Base-by-base conservation (phyloP, 2,888 invertebrate genomes). In the Caenorhabditis macrosperma region DNA sequence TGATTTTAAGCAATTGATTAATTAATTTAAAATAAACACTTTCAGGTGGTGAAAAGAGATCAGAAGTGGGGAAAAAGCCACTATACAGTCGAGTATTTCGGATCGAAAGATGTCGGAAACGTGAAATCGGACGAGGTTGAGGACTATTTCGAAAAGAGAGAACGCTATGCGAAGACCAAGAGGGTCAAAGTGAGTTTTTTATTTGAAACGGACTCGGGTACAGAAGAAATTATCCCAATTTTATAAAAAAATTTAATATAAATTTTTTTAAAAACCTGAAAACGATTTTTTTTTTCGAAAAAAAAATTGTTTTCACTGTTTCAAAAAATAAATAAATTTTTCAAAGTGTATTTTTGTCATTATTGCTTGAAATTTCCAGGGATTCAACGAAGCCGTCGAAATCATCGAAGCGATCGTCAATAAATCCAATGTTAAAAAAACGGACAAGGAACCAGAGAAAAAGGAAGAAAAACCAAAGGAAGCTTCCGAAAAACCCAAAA, bases 101-200 rank as follows among this genome's bases (percentile, higher is more conserved):
- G 78, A 3, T 24, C 52, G 9, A 61, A 66, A 41, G 60, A 71
- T 24, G 35, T 48, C 0, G 57, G 63, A 22, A 33, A 12, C 35
- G 38, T 71, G 30, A 64, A 66, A 22, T 20, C 1, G 12, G 60
- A 60, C 30, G 71, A 78, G 9, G 44, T 78, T 9, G 57, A 66
- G 7, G 71, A 78, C 24, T 78, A 71, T 55, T 60, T 55, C 17
- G 59, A 71, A 20, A 78, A 78, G 28, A 12, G 64, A 26, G 66
- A 71, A 20, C 24, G 66, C 44, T 78, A 30, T 7, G 60, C 46
- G 4, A 66, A 60, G 17, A 9, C 55, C 20, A 69, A 68, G 24
- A 38, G 78, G n/a, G 33, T 66, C 0, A 71, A 71, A 24, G 69
- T 66, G 7, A 15, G n/a, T n/a, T n/a, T n/a, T n/a, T n/a, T n/a